Base-by-base conservation (phyloP, 2,113 vertebrate genomes). In the Sander lucioperca region DNA sequence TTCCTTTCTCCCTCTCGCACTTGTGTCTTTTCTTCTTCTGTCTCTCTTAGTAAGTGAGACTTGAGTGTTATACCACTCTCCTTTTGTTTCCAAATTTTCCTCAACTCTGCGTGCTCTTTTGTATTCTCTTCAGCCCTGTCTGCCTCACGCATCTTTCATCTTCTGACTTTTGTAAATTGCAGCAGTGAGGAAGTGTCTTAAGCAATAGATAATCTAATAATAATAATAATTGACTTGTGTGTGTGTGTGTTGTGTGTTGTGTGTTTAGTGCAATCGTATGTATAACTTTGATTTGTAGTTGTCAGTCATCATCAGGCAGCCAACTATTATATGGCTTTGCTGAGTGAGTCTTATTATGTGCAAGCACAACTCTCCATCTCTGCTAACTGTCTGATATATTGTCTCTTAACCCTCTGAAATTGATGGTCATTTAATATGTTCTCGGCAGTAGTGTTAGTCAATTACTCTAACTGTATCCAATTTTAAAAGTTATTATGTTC, bases 291-390 rank as follows among this genome's bases (percentile, higher is more conserved):
- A 88, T 89, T 88, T 89, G 83, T 77, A 39, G 64, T 79, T 88
- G 93, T 91, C 84, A 81, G 71, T 93, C 88, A 88, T 91, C 80
- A 86, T 88, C 80, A 78, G 75, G 30, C 54, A 59, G 61, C 43
- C 70, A 36, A 66, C 69, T 67, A 43, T 57, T 33, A 61, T 58
- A 77, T 69, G 54, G 58, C 27, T 77, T 19, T 48, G 33, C 80
- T 83, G 51, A 59, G 47, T 63, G 43, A 74, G 39, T 45, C 73
- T 58, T 36, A 56, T 58, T 65, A 77, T 74, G 33, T 68, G 50
- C 21, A 21, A 48, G 65, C 53, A 56, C 43, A 84, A 27, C 30
- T 56, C 45, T 61, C 18, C 33, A 23, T 65, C 68, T 64, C 36
- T 53, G 19, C 67, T 61, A 58, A 21, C 64, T 54, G 53, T 62